phyloP scores from a whole-genome alignment of 2,113 vertebrate genomes.

The Anser brachyrhynchus region DNA sequence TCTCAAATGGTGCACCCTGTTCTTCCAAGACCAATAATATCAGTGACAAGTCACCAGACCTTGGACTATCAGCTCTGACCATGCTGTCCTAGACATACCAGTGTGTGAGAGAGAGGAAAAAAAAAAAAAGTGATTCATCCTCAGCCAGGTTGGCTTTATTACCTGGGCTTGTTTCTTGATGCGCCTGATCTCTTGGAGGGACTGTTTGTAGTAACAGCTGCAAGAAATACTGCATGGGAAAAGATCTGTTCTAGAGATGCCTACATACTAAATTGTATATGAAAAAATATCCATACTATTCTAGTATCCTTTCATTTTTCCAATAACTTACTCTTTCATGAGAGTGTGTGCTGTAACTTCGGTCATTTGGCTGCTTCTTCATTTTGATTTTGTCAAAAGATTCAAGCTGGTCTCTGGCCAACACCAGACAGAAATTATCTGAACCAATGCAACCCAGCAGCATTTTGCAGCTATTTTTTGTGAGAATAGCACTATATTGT shows the following conservation, averaged over 20 bases:
- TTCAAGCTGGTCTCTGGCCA: background rate
- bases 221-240: background rate
- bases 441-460: background rate
- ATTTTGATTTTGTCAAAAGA: background rate
- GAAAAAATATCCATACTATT: background rate
- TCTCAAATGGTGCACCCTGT: background rate
- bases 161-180: background rate
- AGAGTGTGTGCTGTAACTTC: background rate
- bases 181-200: background rate
- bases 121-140: background rate
- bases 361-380: background rate
- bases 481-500: background rate
- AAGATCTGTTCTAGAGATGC: background rate
- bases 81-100: accelerated
- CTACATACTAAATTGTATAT: background rate
- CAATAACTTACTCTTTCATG: background rate
- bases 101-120: background rate
- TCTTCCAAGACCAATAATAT: background rate
- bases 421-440: background rate
- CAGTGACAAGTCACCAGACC: background rate
- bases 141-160: background rate
- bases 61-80: background rate
- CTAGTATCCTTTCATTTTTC: background rate
- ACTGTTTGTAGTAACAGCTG: background rate
- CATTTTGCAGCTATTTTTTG: background rate